These are phyloP conservation scores for Ranitomeya imitator DNA, from an alignment of 2,113 vertebrate genomes.

Conservation along the genomic window DNA sequence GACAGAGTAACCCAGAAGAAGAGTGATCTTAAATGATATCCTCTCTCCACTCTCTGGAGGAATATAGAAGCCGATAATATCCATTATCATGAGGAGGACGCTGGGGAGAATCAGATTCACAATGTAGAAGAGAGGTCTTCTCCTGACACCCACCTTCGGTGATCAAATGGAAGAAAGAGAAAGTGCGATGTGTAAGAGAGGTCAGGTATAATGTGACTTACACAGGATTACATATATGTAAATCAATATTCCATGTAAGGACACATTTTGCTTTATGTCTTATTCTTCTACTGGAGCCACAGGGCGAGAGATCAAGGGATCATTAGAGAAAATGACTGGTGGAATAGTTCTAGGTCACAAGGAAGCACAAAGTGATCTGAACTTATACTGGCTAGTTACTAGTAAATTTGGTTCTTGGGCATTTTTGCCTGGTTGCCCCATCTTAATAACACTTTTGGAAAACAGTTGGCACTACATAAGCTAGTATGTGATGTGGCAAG, in stretches of 20 bases:
- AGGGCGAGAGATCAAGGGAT: too few relatives aligned
- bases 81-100: slow-evolving; percentile 23
- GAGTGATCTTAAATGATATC: slow-evolving; percentile 96
- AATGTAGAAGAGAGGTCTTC: slow-evolving; percentile 27
- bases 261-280: too few relatives aligned
- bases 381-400: too few relatives aligned
- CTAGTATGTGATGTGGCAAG: too few relatives aligned
- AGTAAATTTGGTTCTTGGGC: too few relatives aligned
- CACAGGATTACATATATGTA: neutral
- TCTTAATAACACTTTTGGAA: too few relatives aligned
- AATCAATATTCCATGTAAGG: too few relatives aligned
- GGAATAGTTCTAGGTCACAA: neutral
- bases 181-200: neutral
- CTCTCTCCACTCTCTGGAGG: slow-evolving; percentile 72
- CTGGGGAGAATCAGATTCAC: slow-evolving; percentile 38
- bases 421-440: too few relatives aligned
- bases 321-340: too few relatives aligned
- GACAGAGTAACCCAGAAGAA: slow-evolving; percentile 93
- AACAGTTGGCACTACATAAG: too few relatives aligned
- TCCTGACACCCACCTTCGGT: neutral
- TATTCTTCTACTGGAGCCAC: too few relatives aligned
- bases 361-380: too few relatives aligned
- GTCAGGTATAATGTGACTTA: neutral
- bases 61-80: slow-evolving; percentile 19
- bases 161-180: neutral